Conservation (phyloP, 2,888 invertebrate genomes). For the Acleris emargana region DNA sequence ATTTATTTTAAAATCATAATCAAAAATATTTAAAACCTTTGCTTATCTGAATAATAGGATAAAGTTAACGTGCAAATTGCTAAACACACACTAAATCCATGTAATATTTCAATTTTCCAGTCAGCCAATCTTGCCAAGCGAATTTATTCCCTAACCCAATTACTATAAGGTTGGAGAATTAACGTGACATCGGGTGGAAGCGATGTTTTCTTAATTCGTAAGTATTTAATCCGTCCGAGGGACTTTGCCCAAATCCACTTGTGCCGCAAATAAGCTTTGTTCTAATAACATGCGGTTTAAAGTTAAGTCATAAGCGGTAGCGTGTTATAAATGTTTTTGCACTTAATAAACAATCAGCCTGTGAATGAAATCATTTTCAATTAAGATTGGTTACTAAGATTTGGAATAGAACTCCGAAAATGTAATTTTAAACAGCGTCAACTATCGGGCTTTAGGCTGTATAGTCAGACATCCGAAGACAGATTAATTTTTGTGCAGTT, state of each 20-base stretch:
- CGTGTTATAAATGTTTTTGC: neutral
- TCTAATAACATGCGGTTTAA: constrained; percentile 31
- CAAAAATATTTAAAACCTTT: no score
- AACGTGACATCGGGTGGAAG: neutral
- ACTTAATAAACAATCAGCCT: neutral
- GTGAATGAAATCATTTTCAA: no score
- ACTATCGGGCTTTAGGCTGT: no score
- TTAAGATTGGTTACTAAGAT: no score
- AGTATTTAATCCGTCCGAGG: constrained; percentile 31
- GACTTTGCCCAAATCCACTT: constrained; percentile 15
- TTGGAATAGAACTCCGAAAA: no score
- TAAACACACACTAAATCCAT: constrained; percentile 8
- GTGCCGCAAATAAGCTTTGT: constrained; percentile 32
- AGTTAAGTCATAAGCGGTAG: constrained; percentile 2
- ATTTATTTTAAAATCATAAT: no score
- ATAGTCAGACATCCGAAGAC: no score
- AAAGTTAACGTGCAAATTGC: neutral
- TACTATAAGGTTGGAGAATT: neutral
- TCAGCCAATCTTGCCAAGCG: neutral
- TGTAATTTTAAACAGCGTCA: no score
- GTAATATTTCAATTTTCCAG: constrained; percentile 28
- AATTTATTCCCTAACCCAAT: neutral
- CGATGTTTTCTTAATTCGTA: constrained; percentile 35
- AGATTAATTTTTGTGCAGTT: no score
- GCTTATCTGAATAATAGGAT: neutral